Evolutionary conservation across 2,797 vertebrate genomes (phyloP).

Genomic region (Spinus olivaceus): DNA sequence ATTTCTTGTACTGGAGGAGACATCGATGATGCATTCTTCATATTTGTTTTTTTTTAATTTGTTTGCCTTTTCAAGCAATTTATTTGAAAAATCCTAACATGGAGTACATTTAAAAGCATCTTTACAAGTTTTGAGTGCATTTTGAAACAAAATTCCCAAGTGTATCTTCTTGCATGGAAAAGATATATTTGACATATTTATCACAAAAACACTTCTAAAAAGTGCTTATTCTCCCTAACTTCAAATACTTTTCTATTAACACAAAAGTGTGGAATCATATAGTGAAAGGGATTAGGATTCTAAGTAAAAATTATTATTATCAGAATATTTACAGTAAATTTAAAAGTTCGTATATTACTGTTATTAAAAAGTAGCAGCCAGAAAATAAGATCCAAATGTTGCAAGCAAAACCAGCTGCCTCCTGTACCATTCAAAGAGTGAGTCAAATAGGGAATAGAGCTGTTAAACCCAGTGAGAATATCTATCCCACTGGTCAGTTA

Average conservation of each 20-base stretch:
- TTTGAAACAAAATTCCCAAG: not conserved
- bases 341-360: not conserved
- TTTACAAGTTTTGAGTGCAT: not conserved
- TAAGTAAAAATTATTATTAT: not conserved
- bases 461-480: not conserved
- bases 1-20: not conserved
- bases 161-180: not conserved
- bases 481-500: conserved; percentile 10
- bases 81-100: not conserved
- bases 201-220: not conserved
- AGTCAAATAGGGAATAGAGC: not conserved
- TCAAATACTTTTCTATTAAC: not conserved
- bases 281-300: not conserved
- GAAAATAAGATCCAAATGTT: not conserved
- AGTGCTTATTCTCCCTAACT: not conserved
- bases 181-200: not conserved
- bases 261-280: not conserved
- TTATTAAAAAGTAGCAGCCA: not conserved
- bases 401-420: not conserved
- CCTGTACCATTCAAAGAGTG: not conserved
- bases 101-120: not conserved
- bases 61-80: not conserved
- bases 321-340: not conserved
- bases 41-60: not conserved
- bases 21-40: not conserved